These are phyloP conservation scores for Chirona hameri DNA, from an alignment of 2,888 invertebrate genomes.

Conservation along the genomic window DNA sequence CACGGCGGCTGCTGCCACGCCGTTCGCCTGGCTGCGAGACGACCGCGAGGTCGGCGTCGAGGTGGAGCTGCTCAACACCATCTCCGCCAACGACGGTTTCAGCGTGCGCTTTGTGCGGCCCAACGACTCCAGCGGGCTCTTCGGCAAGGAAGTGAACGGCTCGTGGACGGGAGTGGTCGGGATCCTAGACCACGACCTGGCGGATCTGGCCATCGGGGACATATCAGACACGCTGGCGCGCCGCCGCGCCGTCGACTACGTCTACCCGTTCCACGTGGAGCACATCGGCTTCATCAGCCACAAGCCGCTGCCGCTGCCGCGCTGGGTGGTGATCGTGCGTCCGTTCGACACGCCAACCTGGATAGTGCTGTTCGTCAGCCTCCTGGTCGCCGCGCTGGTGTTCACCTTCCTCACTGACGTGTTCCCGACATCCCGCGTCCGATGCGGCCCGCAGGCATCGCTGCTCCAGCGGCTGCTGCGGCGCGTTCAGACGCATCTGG, in stretches of 20 bases:
- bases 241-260: constrained; percentile 32
- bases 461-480: not conserved
- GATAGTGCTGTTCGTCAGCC: not conserved
- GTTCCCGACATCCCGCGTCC: not conserved
- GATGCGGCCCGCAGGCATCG: not conserved
- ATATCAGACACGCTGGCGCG: constrained; percentile 30
- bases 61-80: not conserved
- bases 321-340: constrained; percentile 8
- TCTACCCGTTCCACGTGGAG: constrained; percentile 29
- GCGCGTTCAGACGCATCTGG: not conserved
- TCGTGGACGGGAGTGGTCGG: constrained; percentile 32
- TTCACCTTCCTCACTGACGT: not conserved
- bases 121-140: not conserved
- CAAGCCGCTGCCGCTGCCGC: constrained; percentile 12
- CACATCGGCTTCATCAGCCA: constrained; percentile 3
- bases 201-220: constrained; percentile 34
- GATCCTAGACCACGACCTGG: constrained; percentile 32
- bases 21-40: not conserved
- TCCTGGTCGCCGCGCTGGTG: not conserved
- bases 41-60: not conserved
- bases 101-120: not conserved
- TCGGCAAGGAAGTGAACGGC: constrained; percentile 13
- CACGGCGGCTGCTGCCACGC: not conserved
- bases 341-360: constrained; percentile 2
- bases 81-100: not conserved